A percentile compares a stretch with the other conserved stretches of the same genome.
Conservation (phyloP, 2,113 vertebrate species). For the Haplochromis burtoni region DNA sequence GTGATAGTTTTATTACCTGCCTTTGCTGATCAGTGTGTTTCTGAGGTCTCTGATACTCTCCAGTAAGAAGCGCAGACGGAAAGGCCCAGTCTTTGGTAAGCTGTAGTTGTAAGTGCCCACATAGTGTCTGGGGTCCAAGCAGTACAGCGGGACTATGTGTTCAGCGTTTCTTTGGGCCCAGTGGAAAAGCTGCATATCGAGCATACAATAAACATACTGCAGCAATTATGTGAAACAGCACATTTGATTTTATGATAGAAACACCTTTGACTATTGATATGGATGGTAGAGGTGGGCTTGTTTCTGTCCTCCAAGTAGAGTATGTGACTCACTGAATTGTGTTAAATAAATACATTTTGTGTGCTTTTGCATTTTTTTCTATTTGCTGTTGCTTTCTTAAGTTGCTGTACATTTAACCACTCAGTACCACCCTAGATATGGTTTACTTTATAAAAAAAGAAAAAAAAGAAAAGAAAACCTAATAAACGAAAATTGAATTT, state of each 20-base stretch:
- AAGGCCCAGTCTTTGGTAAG: conserved; percentile 73
- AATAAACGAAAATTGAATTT: rapidly evolving
- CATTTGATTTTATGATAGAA: neutral
- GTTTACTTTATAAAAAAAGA: neutral
- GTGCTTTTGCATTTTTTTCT: neutral
- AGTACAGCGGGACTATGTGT: conserved; percentile 76
- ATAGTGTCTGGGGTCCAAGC: conserved; percentile 78
- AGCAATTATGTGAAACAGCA: neutral
- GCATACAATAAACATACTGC: neutral
- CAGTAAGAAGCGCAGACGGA: conserved; percentile 73
- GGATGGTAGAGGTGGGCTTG: neutral
- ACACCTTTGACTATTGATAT: neutral
- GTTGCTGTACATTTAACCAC: neutral
- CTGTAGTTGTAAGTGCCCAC: conserved; percentile 65
- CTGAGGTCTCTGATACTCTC: conserved; percentile 75
- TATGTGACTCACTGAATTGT: neutral
- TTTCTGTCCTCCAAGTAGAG: neutral
- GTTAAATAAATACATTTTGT: neutral
- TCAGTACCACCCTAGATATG: neutral
- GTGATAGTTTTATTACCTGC: conserved; percentile 62
- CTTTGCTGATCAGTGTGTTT: conserved; percentile 60
- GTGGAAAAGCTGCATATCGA: conserved; percentile 63
- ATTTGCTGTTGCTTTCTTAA: neutral
- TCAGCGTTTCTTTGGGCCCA: conserved; percentile 75
- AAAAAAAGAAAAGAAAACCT: neutral